Conservation (phyloP, 2,888 invertebrate species). For the Synanthedon tipuliformis region DNA sequence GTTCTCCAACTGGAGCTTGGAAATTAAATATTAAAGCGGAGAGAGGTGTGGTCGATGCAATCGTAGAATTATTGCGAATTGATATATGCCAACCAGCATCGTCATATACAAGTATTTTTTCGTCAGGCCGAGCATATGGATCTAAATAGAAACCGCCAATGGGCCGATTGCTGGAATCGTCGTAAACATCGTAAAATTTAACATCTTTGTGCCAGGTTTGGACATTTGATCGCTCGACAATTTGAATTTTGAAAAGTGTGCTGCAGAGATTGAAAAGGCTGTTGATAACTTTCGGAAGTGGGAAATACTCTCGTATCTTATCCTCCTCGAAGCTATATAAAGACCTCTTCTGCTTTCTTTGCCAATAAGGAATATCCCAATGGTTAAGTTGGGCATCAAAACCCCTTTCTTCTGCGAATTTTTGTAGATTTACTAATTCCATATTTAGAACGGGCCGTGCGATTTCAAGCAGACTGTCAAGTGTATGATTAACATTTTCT, state of each 20-base stretch:
- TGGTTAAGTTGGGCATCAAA: conserved; percentile 76
- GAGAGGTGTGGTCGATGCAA: conserved; percentile 76
- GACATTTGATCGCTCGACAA: conserved; percentile 74
- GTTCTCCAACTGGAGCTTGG: conserved; percentile 70
- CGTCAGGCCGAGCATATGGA: conserved; percentile 77
- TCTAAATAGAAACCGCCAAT: conserved; percentile 90
- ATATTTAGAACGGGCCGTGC: conserved; percentile 81
- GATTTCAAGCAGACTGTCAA: conserved; percentile 74
- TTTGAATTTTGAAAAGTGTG: conserved; percentile 81
- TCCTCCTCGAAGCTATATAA: conserved; percentile 78
- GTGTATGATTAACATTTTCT: conserved; percentile 77
- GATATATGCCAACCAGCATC: conserved; percentile 82
- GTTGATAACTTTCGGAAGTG: conserved; percentile 81
- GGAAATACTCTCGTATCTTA: conserved; percentile 83
- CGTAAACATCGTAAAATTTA: conserved; percentile 83
- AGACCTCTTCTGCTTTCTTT: conserved; percentile 77
- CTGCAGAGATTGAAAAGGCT: conserved; percentile 82
- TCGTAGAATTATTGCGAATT: conserved; percentile 78
- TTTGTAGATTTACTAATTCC: conserved; percentile 78
- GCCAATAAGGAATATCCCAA: conserved; percentile 93
- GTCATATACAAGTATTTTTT: conserved; percentile 71
- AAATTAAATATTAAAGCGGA: conserved; percentile 89
- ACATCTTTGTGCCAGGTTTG: conserved; percentile 90
- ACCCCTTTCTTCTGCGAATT: conserved; percentile 80
- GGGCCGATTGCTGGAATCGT: conserved; percentile 73